phyloP scores from a whole-genome alignment of 1,140 invertebrate genomes.

The Rhopalosiphum padi region DNA sequence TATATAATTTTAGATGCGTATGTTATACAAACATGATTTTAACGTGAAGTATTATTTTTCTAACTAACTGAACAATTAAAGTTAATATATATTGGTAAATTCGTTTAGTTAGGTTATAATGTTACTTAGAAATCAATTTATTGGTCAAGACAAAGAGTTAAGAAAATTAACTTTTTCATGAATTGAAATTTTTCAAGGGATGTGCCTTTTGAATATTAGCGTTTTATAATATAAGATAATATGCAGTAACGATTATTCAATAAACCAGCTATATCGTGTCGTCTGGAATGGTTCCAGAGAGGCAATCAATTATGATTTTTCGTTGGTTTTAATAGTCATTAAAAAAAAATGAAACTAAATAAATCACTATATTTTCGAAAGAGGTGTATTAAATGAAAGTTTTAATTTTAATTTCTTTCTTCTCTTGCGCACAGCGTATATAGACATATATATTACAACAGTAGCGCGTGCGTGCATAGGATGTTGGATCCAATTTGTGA shows the following conservation, averaged over 20 bases:
- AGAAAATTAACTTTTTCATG: not conserved
- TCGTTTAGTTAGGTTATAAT: not conserved
- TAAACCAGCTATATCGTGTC: not conserved
- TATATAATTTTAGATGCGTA: not conserved
- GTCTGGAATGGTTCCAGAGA: not conserved
- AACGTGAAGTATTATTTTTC: not conserved
- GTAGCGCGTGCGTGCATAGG: slow-evolving; percentile 21
- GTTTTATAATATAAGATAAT: not conserved
- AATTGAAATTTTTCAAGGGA: not conserved
- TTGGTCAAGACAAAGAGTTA: not conserved
- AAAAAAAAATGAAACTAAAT: not conserved
- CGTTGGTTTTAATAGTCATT: not conserved
- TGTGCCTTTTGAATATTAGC: too few species aligned
- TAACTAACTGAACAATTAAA: not conserved
- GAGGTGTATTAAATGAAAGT: slow-evolving; percentile 12
- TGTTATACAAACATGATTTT: too few species aligned
- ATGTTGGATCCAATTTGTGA: slow-evolving; percentile 48
- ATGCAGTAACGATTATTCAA: not conserved
- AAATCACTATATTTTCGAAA: slow-evolving; percentile 32
- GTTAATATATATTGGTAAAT: not conserved
- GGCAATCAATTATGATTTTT: slow-evolving; percentile 12
- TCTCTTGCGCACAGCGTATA: not conserved
- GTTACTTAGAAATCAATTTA: not conserved
- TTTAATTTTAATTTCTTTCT: slow-evolving; percentile 44
- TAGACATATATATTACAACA: not conserved